Conservation (phyloP, 2,113 vertebrate genomes). For the Indicator maculatus region DNA sequence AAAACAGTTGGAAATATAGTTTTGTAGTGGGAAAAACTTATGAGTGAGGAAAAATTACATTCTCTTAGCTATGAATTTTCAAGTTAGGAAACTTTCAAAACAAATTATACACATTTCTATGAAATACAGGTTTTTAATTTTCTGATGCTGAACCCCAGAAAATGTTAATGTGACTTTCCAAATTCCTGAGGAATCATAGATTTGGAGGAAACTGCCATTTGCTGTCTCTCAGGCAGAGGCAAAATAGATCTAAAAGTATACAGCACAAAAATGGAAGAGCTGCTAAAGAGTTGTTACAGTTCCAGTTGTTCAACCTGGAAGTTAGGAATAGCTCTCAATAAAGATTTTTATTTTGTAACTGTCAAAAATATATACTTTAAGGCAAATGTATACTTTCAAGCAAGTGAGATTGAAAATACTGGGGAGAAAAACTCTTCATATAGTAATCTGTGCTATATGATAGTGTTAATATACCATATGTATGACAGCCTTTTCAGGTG, state of each 20-base stretch:
- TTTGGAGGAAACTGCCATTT: background rate
- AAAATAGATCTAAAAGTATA: background rate
- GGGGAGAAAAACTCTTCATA: background rate
- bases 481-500: background rate
- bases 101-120: background rate
- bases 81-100: background rate
- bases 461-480: background rate
- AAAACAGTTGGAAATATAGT: background rate
- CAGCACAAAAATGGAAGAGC: background rate
- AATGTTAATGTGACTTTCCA: background rate
- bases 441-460: background rate
- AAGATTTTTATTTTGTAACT: background rate
- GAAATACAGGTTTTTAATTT: background rate
- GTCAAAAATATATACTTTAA: background rate
- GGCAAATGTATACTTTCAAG: background rate
- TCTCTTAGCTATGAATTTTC: background rate
- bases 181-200: background rate
- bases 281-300: background rate
- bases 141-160: background rate
- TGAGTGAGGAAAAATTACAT: background rate
- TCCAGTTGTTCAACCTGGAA: background rate
- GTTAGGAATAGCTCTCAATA: background rate
- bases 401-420: background rate
- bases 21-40: background rate
- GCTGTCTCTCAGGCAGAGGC: background rate